Base-by-base conservation (phyloP, 2,888 invertebrate genomes). In the Apodemia hepburni region DNA sequence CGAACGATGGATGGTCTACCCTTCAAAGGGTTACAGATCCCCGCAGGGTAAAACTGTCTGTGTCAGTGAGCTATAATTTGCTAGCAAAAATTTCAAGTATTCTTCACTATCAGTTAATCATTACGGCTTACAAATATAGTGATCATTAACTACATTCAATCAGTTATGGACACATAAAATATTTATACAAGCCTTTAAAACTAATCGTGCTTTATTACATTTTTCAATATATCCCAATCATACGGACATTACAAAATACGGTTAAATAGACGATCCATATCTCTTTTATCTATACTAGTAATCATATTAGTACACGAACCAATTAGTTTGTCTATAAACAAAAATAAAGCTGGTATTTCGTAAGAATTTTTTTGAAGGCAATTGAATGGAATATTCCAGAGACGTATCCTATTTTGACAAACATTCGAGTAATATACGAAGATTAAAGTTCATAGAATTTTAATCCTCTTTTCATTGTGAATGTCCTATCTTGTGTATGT, bases 271-370 rank as follows among this genome's bases (percentile, higher is more conserved):
- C 22, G 22, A 51, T 18, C 9, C n/a, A 51, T 12, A 18, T 51
- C 3, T 51, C 18, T 51, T 15, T 22, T 11, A 45, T n/a, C n/a
- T n/a, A n/a, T n/a, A n/a, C n/a, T 45, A 15, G 42, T 45, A 45
- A 45, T 18, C 49, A 17, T 3, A 51, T 51, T 22, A 9, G 11
- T 51, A 51, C 11, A 12, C 3, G 9, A 51, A 51, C 42, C n/a
- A 45, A 45, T n/a, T n/a, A n/a, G 42, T 45, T 45, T 45, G n/a
- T 45, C 42, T 45, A 45, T 45, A n/a, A 45, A 45, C 15, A n/a
- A 45, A 45, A 45, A 45, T n/a, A 45, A 45, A 5, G 42, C 42
- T 42, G 42, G 15, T 4, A 15, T 42, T 5, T 15, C 15, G 15
- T 15, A 15, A 0, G 42, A 42, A 12, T 15, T 15, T 42, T 38